Conservation (phyloP, 1,140 invertebrate species). For the Propsilocerus akamusi region DNA sequence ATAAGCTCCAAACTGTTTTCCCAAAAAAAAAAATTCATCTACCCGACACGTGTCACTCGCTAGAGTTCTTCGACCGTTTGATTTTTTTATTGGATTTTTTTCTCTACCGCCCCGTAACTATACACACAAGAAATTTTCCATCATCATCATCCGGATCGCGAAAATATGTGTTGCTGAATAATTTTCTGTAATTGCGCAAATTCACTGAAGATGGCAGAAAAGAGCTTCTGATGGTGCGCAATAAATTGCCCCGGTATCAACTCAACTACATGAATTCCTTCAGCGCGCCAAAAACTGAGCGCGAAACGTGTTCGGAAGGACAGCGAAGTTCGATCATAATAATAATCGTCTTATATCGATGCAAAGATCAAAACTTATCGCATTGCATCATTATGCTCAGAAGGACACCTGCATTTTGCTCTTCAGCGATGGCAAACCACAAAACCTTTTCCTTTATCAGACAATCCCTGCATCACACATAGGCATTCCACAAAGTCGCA, state of each 20-base stretch:
- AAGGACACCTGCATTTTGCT: too few species aligned
- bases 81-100: conserved; percentile 1
- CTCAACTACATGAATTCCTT: neutral
- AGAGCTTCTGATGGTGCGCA: neutral
- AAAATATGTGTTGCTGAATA: neutral
- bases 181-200: neutral
- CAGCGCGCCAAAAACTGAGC: neutral
- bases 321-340: neutral
- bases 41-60: neutral
- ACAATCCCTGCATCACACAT: too few species aligned
- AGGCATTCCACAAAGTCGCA: too few species aligned
- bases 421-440: too few species aligned
- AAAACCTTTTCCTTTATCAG: too few species aligned
- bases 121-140: neutral
- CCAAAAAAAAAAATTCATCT: neutral
- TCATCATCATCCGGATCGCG: neutral
- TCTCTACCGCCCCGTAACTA: neutral
- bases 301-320: neutral
- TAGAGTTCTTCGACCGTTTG: neutral
- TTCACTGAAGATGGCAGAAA: neutral
- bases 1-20: neutral
- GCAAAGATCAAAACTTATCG: neutral
- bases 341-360: too few species aligned
- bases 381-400: neutral
- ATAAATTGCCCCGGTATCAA: neutral